Evolutionary conservation across 2,888 invertebrate genomes (phyloP).

Genomic region (Ethmia dodecea): DNA sequence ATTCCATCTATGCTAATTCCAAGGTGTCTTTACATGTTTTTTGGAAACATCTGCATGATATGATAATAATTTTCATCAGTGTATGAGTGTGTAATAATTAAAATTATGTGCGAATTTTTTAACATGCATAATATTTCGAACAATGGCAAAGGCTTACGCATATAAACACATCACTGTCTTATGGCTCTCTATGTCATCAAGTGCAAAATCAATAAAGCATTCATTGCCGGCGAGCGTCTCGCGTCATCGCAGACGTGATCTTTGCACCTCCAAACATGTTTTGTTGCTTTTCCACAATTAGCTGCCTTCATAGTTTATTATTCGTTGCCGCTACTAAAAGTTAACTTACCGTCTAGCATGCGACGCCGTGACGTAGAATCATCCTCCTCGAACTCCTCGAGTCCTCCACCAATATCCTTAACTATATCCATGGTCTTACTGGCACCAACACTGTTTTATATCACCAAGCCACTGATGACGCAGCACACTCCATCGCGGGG

Average conservation of each 20-base stretch:
- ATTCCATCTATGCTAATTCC: too few species aligned
- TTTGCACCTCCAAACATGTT: background rate
- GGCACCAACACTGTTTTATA: slow-evolving; percentile 39
- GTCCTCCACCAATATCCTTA: slow-evolving; percentile 43
- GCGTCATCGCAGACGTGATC: background rate
- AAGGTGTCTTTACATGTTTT: too few species aligned
- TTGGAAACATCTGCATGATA: too few species aligned
- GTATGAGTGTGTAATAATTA: too few species aligned
- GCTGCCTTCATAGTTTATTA: background rate
- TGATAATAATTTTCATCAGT: too few species aligned
- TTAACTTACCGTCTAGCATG: slow-evolving; percentile 69
- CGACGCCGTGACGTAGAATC: slow-evolving; percentile 59
- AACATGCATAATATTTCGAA: too few species aligned
- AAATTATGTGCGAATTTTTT: too few species aligned
- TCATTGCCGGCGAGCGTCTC: background rate
- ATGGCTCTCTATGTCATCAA: background rate
- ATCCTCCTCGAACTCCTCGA: slow-evolving; percentile 60
- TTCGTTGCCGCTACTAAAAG: background rate
- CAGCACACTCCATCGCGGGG: slow-evolving; percentile 27
- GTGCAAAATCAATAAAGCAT: slow-evolving; percentile 24
- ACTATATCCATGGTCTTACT: slow-evolving; percentile 54
- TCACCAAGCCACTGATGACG: slow-evolving; percentile 30
- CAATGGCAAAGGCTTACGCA: background rate
- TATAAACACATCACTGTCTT: background rate
- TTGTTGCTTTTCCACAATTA: background rate